These are phyloP conservation scores for Bimastos eiseni DNA, from an alignment of 2,888 invertebrate species.

Conservation along the genomic window DNA sequence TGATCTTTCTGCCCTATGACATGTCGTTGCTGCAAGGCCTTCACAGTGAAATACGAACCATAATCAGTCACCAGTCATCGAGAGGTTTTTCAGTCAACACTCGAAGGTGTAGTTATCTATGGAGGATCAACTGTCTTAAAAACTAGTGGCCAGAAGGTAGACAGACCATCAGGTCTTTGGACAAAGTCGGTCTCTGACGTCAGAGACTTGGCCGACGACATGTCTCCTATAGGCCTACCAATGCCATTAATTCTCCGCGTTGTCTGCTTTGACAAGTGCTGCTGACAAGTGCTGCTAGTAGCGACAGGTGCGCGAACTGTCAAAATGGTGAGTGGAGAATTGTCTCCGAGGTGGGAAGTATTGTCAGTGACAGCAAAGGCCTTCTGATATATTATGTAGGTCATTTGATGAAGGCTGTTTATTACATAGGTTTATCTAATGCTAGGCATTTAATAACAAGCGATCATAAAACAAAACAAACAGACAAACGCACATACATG, in stretches of 20 bases:
- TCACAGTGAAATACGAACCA: not conserved
- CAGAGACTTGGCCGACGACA: not conserved
- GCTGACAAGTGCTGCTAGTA: not conserved
- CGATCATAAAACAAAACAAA: not conserved
- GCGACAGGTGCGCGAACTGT: not conserved
- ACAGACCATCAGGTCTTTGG: not conserved
- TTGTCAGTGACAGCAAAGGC: not conserved
- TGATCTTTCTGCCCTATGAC: not conserved
- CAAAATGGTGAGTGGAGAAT: not conserved
- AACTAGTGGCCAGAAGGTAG: not conserved
- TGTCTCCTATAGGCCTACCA: too few relatives aligned
- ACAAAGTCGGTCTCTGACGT: not conserved
- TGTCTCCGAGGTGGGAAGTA: not conserved
- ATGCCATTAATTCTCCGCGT: too few relatives aligned
- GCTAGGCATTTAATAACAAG: not conserved
- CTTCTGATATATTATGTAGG: not conserved
- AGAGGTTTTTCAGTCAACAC: not conserved
- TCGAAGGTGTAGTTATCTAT: not conserved
- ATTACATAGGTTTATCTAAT: not conserved
- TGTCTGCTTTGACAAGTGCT: too few relatives aligned
- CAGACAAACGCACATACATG: not conserved
- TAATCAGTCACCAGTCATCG: not conserved
- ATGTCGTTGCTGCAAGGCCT: not conserved
- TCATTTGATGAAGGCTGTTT: not conserved
- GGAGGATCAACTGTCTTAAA: not conserved